Percentiles rank a stretch among this genome's conserved stretches.
phyloP scores from a whole-genome alignment of 2,113 vertebrate species.

The Brachirus orientalis region DNA sequence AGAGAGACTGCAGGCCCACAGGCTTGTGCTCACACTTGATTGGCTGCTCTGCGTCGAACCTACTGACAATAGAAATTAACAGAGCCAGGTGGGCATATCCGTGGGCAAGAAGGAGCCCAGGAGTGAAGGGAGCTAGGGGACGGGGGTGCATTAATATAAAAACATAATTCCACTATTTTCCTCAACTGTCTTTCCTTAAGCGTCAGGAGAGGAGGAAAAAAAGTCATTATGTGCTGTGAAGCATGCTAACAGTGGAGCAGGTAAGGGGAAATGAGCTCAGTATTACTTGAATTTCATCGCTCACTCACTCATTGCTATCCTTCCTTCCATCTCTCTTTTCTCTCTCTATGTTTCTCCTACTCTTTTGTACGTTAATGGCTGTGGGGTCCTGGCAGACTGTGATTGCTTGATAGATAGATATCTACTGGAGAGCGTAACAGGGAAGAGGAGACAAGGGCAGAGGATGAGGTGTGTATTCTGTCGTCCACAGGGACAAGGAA shows the following conservation, averaged over 20 bases:
- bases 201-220: conserved; percentile 67
- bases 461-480: conserved; percentile 71
- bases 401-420: conserved; percentile 74
- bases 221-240: conserved; percentile 81
- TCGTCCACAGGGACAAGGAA: conserved; percentile 58
- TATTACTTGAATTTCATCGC: conserved; percentile 70
- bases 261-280: conserved; percentile 47
- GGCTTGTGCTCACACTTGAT: conserved; percentile 70
- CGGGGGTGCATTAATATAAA: conserved; percentile 62
- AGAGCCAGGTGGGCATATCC: conserved; percentile 75
- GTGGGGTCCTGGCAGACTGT: conserved; percentile 48
- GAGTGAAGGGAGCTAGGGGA: conserved; percentile 45
- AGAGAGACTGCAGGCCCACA: conserved; percentile 70
- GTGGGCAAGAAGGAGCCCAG: conserved; percentile 55
- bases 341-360: conserved; percentile 28
- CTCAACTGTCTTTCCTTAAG: conserved; percentile 70
- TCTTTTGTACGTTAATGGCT: conserved; percentile 58
- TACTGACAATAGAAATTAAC: conserved; percentile 84
- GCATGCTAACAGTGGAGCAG: conserved; percentile 69
- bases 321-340: conserved; percentile 36
- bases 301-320: conserved; percentile 48
- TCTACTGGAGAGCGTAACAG: conserved; percentile 47
- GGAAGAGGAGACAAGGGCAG: conserved; percentile 51
- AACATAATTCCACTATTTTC: conserved; percentile 71
- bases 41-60: conserved; percentile 74